Evolutionary conservation across 2,888 invertebrate genomes (phyloP), one percentile per base, ranked within the genome.

Genomic region (Palloptera scutellata): DNA sequence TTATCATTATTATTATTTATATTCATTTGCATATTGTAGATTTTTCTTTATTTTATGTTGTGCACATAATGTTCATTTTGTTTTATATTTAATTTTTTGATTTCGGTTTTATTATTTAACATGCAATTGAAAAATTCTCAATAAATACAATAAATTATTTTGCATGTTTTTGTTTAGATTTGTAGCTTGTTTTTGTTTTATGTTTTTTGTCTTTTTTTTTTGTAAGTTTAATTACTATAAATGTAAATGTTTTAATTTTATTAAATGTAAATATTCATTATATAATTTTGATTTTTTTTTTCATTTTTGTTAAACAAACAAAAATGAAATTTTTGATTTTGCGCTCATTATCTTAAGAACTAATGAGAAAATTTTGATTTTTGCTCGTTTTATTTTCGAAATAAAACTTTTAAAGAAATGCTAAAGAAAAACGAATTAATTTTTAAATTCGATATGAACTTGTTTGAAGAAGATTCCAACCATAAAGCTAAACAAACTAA

Each of bases 331-430:
- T 75, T 73, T 75, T 75, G 75, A 75, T 75, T 75, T 75, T 74
- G 73, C 68, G 74, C 75, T 74, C 75, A 64, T 72, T 48, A 30
- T 55, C 72, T 73, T 75, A 74, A 66, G 51, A 54, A 57, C 72
- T 75, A 74, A 42, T n/a, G 64, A 55, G 66, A 66, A 51, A 61
- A 60, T 67, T 71, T 64, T 58, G 43, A 54, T 70, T 69, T 67
- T 62, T 48, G 52, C 54, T 69, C 52, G 57, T 69, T 68, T 59
- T 51, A 19, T 61, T 43, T 40, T 13, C 11, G 6, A 15, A 17
- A 17, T 20, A 19, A 30, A 55, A n/a, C 60, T 51, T 11, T 54
- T 42, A 60, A 48, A 42, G 9, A 4, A 40, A 11, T 48, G n/a
- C 5, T 5, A 48, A 48, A 15, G 2, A 30, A 30, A 30, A 30